These are phyloP conservation scores for Drosophila birchii DNA, from an alignment of 2,888 invertebrate species.

Conservation along the genomic window DNA sequence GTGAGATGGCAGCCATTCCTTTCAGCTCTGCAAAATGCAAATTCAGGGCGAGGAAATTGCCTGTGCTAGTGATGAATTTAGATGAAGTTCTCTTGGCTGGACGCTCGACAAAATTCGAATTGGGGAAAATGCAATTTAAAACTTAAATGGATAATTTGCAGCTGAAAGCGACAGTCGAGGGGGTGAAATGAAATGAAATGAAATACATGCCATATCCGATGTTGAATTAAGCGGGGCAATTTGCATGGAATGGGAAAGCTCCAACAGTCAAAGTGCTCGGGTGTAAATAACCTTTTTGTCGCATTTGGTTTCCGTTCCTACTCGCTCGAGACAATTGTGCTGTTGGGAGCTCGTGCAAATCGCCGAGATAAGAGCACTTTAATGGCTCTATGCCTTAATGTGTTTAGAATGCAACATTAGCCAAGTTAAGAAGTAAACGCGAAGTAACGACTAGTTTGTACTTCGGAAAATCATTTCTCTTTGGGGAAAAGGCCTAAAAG, in stretches of 20 bases:
- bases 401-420: slow-evolving; percentile 68
- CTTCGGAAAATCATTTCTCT: background rate
- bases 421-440: slow-evolving; percentile 11
- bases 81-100: slow-evolving; percentile 32
- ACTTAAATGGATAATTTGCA: slow-evolving; percentile 37
- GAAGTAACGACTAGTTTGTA: slow-evolving; percentile 11
- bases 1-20: slow-evolving; percentile 4
- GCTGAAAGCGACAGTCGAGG: slow-evolving; percentile 5
- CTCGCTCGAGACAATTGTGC: slow-evolving; percentile 32
- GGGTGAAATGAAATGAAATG: slow-evolving; percentile 8
- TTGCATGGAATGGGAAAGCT: slow-evolving; percentile 32
- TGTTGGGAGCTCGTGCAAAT: slow-evolving; percentile 28
- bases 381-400: slow-evolving; percentile 50
- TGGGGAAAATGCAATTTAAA: slow-evolving; percentile 45
- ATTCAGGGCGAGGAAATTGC: slow-evolving; percentile 26
- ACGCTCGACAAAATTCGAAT: slow-evolving; percentile 5
- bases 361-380: slow-evolving; percentile 66
- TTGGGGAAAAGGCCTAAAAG: slow-evolving; percentile 6
- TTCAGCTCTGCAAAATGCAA: slow-evolving; percentile 16
- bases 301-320: slow-evolving; percentile 26
- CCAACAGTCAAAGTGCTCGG: slow-evolving; percentile 3
- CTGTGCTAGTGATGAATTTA: slow-evolving; percentile 37
- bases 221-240: slow-evolving; percentile 27
- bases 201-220: slow-evolving; percentile 23
- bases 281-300: slow-evolving; percentile 18